Evolutionary conservation across 2,888 invertebrate species (phyloP), one percentile per base, ranked within the genome.

Genomic region (Cephus rjabovi): DNA sequence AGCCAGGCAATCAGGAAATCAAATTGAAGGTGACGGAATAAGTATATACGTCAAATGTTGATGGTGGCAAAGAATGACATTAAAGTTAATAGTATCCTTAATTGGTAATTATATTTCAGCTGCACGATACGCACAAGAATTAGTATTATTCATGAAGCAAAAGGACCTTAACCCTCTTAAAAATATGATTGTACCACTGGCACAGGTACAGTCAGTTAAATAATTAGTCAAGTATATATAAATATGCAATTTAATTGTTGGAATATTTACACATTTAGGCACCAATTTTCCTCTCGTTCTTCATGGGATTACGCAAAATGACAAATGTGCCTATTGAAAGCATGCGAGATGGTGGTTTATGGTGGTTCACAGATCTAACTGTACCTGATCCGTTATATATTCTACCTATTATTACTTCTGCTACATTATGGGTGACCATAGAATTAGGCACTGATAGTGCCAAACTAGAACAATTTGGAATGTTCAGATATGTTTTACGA

Each of bases 281-380:
- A 77, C 98, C 98, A 0, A 92, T 99, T 30, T 99, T 99, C 90
- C 92, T 99, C 81, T 98, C 98, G 0, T 96, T 98, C 90, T 99
- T 98, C 89, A 94, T 97, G 92, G 97, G 96, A 0, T 92, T 99
- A 74, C 94, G 97, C 85, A 93, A 94, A 82, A 98, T 99, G 98
- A 95, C 98, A 1, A 96, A 95, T 87, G 94, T 96, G 40, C 99
- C 98, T 2, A 96, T 99, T 68, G 97, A 97, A 71, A 98, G 98
- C 89, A 94, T 99, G 94, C 94, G 94, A 82, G 93, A 94, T 1
- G 99, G 99, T 40, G 99, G 99, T 0, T 84, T 97, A 1, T 95
- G 94, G 86, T 99, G 99, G 99, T 98, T 99, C 90, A 93, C 94
- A 4, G 98, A 99, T 93, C 93, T 99, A 73, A 98, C 98, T 0